Percentiles rank a stretch among this genome's conserved stretches.
Conservation (phyloP, 2,888 invertebrate species). For the Tipula unca region DNA sequence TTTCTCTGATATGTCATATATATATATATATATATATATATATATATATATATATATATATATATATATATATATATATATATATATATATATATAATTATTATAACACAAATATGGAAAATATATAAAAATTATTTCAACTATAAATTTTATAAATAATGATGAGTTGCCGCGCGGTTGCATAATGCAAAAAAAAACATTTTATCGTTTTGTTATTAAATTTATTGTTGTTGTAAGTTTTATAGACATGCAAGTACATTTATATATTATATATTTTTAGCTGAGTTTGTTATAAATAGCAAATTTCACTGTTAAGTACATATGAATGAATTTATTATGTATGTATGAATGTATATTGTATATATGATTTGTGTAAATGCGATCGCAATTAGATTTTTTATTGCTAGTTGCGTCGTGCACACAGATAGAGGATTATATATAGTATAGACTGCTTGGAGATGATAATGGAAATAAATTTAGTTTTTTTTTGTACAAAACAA, state of each 20-base stretch:
- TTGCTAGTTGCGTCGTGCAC: neutral
- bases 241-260: neutral
- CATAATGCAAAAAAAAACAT: neutral
- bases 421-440: too few species aligned
- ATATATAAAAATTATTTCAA: neutral
- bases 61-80: neutral
- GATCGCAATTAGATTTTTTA: neutral
- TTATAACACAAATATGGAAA: neutral
- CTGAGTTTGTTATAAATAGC: neutral
- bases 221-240: neutral
- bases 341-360: too few species aligned
- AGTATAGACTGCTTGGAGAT: too few species aligned
- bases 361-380: neutral
- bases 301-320: neutral
- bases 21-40: neutral
- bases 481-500: too few species aligned
- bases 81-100: neutral
- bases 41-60: neutral
- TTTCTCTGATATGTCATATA: neutral
- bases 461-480: too few species aligned
- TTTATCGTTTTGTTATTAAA: neutral
- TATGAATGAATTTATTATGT: neutral
- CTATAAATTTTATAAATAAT: slow-evolving; percentile 1
- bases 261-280: neutral
- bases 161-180: slow-evolving; percentile 14